Evolutionary conservation across 2,113 vertebrate genomes (phyloP), one percentile per base, ranked within the genome.

Genomic region (Toxotes chatareus): DNA sequence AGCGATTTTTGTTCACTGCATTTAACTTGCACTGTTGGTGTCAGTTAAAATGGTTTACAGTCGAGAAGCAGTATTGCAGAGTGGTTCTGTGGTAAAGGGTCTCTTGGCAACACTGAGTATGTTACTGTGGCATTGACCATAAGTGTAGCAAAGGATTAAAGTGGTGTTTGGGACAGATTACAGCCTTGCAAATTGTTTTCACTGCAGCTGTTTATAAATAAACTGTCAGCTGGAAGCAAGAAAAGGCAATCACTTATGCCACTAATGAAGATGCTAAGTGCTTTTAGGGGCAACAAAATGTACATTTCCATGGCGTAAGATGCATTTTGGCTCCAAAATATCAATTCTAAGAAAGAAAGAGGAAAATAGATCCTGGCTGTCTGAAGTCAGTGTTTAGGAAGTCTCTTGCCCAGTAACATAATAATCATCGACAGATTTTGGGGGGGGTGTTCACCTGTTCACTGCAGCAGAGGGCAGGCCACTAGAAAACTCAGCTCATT

Each of bases 401-500:
- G 62, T 84, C 63, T 83, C 46, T 16, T 67, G 63, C 62, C 27
- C 17, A 8, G 42, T 75, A 71, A 66, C 34, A 40, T 78, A 40
- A 79, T 86, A 34, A 76, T 76, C 55, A 65, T 46, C 27, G 38
- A 61, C 16, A 47, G 72, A 53, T 49, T 27, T 27, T 1, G 27
- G 14, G 46, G 67, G 68, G n/a, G 46, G 32, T 23, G 34, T 21
- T 72, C 71, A 59, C 47, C 32, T 70, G 60, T 56, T 65, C 67
- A 59, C 68, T 68, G 66, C 70, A 75, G 65, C 79, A 76, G 32
- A 83, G n/a, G 17, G 3, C 44, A 68, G 23, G 51, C 64, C 5
- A 67, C 62, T 38, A 76, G 57, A 82, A 87, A 67, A 67, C 66
- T 59, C 47, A 40, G 67, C 74, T 82, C 59, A 76, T 86, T 69